Evolutionary conservation across 2,113 vertebrate genomes (phyloP).

Genomic region (Hepsetus odoe): DNA sequence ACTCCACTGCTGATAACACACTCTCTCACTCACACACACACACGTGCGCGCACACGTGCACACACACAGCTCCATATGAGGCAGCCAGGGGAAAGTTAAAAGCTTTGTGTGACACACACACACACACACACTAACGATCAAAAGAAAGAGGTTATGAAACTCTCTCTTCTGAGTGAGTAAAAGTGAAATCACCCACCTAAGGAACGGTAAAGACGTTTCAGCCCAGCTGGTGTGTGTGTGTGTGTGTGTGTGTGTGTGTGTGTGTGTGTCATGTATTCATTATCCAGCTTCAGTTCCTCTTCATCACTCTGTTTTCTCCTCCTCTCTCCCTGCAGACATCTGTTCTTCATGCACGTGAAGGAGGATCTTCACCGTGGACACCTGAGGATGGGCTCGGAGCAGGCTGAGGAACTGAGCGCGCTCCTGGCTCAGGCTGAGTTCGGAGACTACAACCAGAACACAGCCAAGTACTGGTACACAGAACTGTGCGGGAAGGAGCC

Average conservation of each 20-base stretch:
- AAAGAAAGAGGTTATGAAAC: not conserved
- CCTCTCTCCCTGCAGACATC: conserved; percentile 75
- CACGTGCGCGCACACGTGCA: too few species aligned
- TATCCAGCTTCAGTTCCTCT: conserved; percentile 2
- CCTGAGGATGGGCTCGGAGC: conserved; percentile 87
- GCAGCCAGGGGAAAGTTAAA: conserved; percentile 28
- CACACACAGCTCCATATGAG: not conserved
- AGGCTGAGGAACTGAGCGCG: conserved; percentile 89
- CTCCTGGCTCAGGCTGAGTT: conserved; percentile 93
- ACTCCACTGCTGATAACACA: conserved; percentile 19
- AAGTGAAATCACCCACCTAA: conserved; percentile 24
- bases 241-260: not conserved
- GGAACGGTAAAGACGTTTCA: not conserved
- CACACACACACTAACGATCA: not conserved
- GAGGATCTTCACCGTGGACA: conserved; percentile 93
- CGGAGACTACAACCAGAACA: conserved; percentile 97
- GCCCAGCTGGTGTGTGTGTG: not conserved
- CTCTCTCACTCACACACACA: too few species aligned
- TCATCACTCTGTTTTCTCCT: conserved; percentile 19
- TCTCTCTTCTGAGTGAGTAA: not conserved
- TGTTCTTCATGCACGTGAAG: conserved; percentile 95
- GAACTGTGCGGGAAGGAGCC: conserved; percentile 89
- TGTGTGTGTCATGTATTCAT: not conserved
- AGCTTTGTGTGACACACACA: conserved; percentile 19
- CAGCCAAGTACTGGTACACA: conserved; percentile 91